Conservation (phyloP, 1,140 invertebrate genomes). For the Sycophaga agraensis region DNA sequence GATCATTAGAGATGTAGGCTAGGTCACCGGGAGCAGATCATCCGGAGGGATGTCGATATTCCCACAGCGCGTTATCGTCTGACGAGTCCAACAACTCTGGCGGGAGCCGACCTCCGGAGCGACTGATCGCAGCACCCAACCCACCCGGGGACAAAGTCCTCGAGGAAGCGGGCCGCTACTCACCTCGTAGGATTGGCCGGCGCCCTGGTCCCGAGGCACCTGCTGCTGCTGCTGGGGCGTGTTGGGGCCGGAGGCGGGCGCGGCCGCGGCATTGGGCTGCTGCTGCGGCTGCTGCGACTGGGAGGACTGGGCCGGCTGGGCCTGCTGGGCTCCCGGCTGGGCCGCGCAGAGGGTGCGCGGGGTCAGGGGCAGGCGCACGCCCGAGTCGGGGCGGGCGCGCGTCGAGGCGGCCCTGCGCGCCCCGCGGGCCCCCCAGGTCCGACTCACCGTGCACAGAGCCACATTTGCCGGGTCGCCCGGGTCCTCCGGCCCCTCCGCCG, state of each 20-base stretch:
- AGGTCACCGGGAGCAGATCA: no score
- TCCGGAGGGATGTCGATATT: no score
- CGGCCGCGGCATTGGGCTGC: background rate
- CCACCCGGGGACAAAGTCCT: no score
- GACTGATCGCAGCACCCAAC: no score
- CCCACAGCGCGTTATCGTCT: no score
- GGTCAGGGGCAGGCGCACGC: background rate
- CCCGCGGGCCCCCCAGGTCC: conserved; percentile 44
- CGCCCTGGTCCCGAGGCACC: conserved; percentile 25
- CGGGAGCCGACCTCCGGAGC: no score
- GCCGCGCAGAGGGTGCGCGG: conserved; percentile 38
- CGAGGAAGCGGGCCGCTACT: no score
- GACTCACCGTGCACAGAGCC: conserved; percentile 54
- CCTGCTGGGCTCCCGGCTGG: conserved; percentile 20
- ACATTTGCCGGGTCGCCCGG: conserved; percentile 48
- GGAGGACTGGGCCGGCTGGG: background rate
- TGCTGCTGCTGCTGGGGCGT: background rate
- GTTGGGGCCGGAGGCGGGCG: background rate
- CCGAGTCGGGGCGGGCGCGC: conserved; percentile 33
- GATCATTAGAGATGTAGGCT: no score
- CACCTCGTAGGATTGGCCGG: conserved; percentile 26
- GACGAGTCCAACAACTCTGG: no score
- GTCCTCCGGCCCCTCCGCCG: conserved; percentile 28
- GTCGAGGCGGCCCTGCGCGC: conserved; percentile 39
- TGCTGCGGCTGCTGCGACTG: background rate